Conservation (phyloP, 2,888 invertebrate species). For the Mythimna vitellina region DNA sequence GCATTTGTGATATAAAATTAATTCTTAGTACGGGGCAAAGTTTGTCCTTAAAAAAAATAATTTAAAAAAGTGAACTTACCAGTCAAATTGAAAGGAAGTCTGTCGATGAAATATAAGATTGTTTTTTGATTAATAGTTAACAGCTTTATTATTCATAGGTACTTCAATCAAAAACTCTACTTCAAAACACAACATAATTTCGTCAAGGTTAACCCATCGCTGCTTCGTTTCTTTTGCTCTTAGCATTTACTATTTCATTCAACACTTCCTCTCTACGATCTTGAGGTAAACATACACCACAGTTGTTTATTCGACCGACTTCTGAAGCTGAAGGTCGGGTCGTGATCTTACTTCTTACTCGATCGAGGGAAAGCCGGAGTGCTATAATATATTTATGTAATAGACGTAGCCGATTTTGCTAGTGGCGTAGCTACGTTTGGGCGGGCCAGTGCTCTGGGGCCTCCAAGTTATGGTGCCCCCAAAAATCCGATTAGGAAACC, state of each 20-base stretch:
- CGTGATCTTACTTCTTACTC: slow-evolving; percentile 57
- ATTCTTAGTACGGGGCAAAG: too few relatives aligned
- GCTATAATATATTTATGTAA: slow-evolving; percentile 43
- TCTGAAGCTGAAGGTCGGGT: slow-evolving; percentile 59
- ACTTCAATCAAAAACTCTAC: background rate
- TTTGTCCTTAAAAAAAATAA: too few relatives aligned
- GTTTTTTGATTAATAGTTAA: background rate
- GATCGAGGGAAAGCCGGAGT: slow-evolving; percentile 44
- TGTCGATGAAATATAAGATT: background rate
- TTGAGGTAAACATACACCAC: slow-evolving; percentile 49
- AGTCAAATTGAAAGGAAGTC: too few relatives aligned
- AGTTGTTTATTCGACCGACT: slow-evolving; percentile 57
- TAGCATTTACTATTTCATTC: slow-evolving; percentile 62
- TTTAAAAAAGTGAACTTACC: too few relatives aligned
- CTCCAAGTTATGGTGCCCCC: too few relatives aligned
- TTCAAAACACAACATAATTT: slow-evolving; percentile 25
- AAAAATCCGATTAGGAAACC: too few relatives aligned
- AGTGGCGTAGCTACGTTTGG: background rate
- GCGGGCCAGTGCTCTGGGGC: too few relatives aligned
- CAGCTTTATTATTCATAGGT: slow-evolving; percentile 6
- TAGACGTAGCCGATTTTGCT: slow-evolving; percentile 22
- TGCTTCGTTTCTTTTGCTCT: slow-evolving; percentile 43
- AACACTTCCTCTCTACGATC: slow-evolving; percentile 48
- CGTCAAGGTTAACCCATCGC: slow-evolving; percentile 30
- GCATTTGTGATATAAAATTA: too few relatives aligned